Evolutionary conservation across 1,140 invertebrate species (phyloP), one percentile per base, ranked within the genome.

Genomic region (Dufourea novaeangliae): DNA sequence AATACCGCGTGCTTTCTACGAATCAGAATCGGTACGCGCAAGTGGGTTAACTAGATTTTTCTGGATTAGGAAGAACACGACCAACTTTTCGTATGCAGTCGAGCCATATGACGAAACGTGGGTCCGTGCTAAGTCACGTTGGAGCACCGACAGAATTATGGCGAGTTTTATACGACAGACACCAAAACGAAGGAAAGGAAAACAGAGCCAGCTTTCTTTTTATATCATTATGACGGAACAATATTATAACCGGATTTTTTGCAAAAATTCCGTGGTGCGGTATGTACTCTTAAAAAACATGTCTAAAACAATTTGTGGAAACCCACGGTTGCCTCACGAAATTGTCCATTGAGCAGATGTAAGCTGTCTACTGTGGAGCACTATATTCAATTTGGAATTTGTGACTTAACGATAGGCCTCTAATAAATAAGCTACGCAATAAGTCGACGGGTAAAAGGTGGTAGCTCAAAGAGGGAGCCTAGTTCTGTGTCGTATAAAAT

Each of bases 401-500:
- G 17, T 7, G 57, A n/a, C 37, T 44, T 29, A 10, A 22, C 25
- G 57, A 69, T 57, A 32, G 66, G 39, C 44, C 52, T 61, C 54
- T 64, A 82, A 85, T 83, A 88, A 88, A 84, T 88, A 85, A 67
- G 71, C 74, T 72, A 22, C 7, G 70, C 67, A 32, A 82, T 82
- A 85, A 85, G 85, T 85, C 74, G 71, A 41, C 22, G 34, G 46
- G 56, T 12, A 57, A 50, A 63, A 56, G 52, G 8, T 22, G 61
- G 8, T 69, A 46, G 73, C 17, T 69, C 52, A 69, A 37, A 59
- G 63, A 32, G 70, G 57, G 34, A 70, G 59, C 69, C n/a, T 73
- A 56, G 78, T 82, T 76, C 69, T 57, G 67, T 74, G 75, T 83
- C 78, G 86, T 83, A 87, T 91, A 91, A 91, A 91, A 91, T 91